Evolutionary conservation across 2,888 invertebrate species (phyloP), one percentile per base, ranked within the genome.

Genomic region (Lissocephala sabroskyi): DNA sequence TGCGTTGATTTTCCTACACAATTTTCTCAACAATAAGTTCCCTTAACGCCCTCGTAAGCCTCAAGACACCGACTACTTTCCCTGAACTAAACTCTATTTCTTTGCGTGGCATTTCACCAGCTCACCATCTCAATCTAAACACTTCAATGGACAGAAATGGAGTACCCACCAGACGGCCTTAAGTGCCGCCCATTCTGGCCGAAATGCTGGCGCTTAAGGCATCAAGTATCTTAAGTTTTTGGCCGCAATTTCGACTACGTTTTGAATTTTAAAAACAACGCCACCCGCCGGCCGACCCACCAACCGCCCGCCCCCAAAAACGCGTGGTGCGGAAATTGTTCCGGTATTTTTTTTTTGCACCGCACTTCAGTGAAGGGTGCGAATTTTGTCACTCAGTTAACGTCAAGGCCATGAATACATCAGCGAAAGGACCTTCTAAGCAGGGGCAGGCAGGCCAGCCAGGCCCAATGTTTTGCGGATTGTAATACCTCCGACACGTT

Each of bases 341-440:
- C 11, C 18, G 19, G 23, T 14, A 14, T 19, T 39, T 43, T 19
- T 29, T 17, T 23, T 18, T 41, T 35, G 26, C 36, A 53, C 62
- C 43, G 44, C 73, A 57, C 45, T 61, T 47, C 46, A 62, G 33
- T 57, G 75, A 71, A 70, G 78, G 78, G 73, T 78, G 73, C 77
- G 74, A 75, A 74, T 75, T 74, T 78, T 71, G 79, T 78, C 73
- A 74, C 73, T 77, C 71, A 62, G 71, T 77, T 78, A 70, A 56
- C 71, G 73, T 60, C 73, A 62, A 68, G 74, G 73, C 67, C 67
- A 75, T 70, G 78, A 67, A 71, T 66, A 65, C 57, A 75, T 67
- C 76, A 66, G 62, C 44, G 13, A 30, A 18, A 29, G 33, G 28
- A 45, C 41, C 28, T 2, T n/a, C 32, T 19, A 16, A 13, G 26